Percentiles rank a stretch among this genome's conserved stretches.
These are phyloP conservation scores for Turdus rufiventris DNA, from an alignment of 2,113 vertebrate genomes.

Conservation along the genomic window DNA sequence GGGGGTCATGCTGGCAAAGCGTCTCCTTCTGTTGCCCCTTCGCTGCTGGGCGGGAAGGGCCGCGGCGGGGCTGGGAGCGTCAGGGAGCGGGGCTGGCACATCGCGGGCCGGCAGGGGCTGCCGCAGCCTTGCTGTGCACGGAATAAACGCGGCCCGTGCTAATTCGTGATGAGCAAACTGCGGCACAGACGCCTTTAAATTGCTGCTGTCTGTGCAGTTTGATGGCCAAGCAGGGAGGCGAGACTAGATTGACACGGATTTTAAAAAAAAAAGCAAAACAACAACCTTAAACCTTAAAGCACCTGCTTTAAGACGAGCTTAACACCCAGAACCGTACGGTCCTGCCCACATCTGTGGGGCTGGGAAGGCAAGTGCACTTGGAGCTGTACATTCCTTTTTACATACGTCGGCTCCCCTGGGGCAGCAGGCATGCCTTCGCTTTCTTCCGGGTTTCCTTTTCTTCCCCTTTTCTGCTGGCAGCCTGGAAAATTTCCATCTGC, in stretches of 20 bases:
- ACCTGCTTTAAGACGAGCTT: not conserved
- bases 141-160: not conserved
- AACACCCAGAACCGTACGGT: not conserved
- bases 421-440: not conserved
- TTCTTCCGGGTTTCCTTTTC: not conserved
- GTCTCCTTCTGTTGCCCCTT: too few species aligned
- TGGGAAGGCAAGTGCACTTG: not conserved
- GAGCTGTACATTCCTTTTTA: not conserved
- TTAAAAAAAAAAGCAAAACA: not conserved
- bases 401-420: not conserved
- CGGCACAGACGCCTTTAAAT: not conserved
- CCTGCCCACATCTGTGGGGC: not conserved
- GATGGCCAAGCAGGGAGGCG: not conserved
- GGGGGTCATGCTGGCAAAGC: not conserved
- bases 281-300: not conserved
- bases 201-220: not conserved
- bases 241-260: not conserved
- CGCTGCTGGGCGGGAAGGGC: not conserved
- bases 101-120: not conserved
- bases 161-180: not conserved
- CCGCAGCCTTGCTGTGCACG: accelerated
- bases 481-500: not conserved
- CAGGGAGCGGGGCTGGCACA: not conserved
- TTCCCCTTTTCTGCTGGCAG: not conserved
- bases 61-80: not conserved